phyloP scores from a whole-genome alignment of 2,888 invertebrate genomes.

The Pristionchus mayeri region DNA sequence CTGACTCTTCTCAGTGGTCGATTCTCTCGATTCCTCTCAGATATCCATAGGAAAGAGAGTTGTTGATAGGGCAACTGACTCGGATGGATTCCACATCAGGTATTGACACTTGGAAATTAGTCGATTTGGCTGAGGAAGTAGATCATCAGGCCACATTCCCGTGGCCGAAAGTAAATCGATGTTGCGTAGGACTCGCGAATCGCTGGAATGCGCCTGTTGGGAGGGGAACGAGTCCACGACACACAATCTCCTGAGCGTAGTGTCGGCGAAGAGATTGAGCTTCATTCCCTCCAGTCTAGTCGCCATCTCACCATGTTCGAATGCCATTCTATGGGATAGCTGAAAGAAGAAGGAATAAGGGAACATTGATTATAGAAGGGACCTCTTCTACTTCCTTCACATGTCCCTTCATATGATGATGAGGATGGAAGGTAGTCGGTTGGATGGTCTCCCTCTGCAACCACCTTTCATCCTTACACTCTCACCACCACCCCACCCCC shows the following conservation, averaged over 20 bases:
- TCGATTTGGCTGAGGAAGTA: not conserved
- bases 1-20: too few relatives aligned
- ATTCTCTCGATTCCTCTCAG: too few relatives aligned
- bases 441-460: not conserved
- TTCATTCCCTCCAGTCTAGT: not conserved
- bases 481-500: too few relatives aligned
- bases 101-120: not conserved
- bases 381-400: not conserved
- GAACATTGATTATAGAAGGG: too few relatives aligned
- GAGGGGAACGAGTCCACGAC: not conserved
- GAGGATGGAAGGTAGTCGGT: not conserved
- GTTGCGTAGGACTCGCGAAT: not conserved
- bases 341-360: too few relatives aligned
- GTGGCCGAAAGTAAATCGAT: not conserved
- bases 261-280: not conserved
- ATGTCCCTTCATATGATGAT: not conserved
- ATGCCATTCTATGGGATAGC: too few relatives aligned
- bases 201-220: not conserved
- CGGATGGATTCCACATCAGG: not conserved
- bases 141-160: constrained; percentile 1
- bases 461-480: too few relatives aligned
- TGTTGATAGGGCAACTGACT: too few relatives aligned
- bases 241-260: not conserved
- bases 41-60: too few relatives aligned
- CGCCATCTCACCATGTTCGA: not conserved